Conservation (phyloP, 2,113 vertebrate genomes). For the Drymodes brunneopygia region DNA sequence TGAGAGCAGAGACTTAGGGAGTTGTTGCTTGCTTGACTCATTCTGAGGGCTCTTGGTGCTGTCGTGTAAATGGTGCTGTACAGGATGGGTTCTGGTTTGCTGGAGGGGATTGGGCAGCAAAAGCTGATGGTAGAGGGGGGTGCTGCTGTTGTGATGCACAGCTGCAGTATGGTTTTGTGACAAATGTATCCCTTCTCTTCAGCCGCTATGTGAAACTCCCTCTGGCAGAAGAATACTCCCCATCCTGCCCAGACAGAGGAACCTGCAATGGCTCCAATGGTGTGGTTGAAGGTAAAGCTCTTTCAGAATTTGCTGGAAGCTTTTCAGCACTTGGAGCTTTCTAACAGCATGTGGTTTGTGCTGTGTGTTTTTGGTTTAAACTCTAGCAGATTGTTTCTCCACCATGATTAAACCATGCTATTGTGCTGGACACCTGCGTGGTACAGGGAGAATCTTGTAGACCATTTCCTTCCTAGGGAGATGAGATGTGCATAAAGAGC, state of each 20-base stretch:
- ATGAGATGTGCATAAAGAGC: not conserved
- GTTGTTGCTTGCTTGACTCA: not conserved
- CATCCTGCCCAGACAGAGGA: conserved; percentile 69
- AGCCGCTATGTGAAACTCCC: conserved; percentile 89
- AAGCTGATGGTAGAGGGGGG: not conserved
- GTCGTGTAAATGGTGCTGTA: not conserved
- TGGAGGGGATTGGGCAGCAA: not conserved
- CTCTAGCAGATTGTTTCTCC: not conserved
- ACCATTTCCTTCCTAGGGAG: not conserved
- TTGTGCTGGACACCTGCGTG: not conserved
- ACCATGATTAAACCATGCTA: fast-evolving
- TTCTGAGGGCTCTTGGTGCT: not conserved
- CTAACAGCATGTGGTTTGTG: not conserved
- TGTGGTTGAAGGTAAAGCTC: conserved; percentile 79
- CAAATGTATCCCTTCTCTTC: not conserved
- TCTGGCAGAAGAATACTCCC: conserved; percentile 66
- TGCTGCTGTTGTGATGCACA: not conserved
- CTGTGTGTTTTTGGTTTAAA: not conserved
- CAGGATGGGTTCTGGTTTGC: not conserved
- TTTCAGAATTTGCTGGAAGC: not conserved
- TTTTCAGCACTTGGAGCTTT: not conserved
- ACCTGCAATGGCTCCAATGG: conserved; percentile 82
- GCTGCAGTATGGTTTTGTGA: not conserved
- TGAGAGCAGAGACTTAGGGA: not conserved
- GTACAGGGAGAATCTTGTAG: not conserved